A percentile compares a stretch with the other conserved stretches of the same genome.
Conservation (phyloP, 2,113 vertebrate genomes). For the Dasyprocta punctata region DNA sequence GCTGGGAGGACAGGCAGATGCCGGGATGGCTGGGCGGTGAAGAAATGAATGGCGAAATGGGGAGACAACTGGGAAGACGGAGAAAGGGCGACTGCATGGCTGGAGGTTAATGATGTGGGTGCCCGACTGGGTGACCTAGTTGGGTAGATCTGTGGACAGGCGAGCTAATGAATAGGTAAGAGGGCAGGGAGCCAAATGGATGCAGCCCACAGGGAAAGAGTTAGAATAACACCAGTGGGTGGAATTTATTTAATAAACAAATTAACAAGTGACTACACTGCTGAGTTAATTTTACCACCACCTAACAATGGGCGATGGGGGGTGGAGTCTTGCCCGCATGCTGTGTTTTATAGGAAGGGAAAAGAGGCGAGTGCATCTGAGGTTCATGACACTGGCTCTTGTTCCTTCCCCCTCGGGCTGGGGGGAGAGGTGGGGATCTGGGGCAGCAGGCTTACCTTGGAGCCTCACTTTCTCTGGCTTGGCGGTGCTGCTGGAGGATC, state of each 20-base stretch:
- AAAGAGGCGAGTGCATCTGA: not conserved
- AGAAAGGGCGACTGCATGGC: not conserved
- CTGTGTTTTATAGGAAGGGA: not conserved
- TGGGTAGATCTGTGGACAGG: not conserved
- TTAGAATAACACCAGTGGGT: not conserved
- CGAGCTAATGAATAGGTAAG: too few species aligned
- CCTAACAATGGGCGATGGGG: not conserved
- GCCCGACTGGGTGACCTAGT: not conserved
- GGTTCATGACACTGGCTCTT: not conserved
- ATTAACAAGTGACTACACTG: not conserved
- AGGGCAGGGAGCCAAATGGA: too few species aligned
- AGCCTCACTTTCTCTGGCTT: not conserved
- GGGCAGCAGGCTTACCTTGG: constrained; percentile 24
- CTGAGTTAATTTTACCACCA: not conserved
- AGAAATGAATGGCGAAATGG: not conserved
- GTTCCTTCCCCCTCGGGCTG: not conserved
- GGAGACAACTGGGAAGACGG: not conserved
- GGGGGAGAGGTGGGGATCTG: not conserved
- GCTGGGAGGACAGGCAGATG: not conserved
- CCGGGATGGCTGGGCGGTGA: not conserved
- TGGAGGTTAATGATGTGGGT: not conserved
- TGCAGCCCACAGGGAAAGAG: not conserved
- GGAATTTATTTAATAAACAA: constrained; percentile 1
- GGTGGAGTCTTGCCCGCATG: not conserved
- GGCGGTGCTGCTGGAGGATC: constrained; percentile 62